Evolutionary conservation across 1,140 invertebrate genomes (phyloP), one percentile per base, ranked within the genome.

Genomic region (Luehdorfia chinensis): DNA sequence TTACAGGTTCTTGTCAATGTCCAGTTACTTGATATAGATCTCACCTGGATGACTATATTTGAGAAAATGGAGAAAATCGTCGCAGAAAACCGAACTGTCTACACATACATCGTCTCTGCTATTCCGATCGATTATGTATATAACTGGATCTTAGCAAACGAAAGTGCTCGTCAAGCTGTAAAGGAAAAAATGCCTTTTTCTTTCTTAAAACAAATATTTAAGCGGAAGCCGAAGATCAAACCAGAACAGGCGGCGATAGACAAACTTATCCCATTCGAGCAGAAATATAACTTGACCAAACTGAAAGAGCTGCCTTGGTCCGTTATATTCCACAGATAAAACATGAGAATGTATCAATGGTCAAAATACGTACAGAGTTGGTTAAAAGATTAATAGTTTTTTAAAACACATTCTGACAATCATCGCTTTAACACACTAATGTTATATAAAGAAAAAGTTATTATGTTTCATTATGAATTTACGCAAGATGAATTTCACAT

Each of bases 261-360:
- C 0, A 49, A 41, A 2, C 47, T 84, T 1, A 31, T 44, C 7
- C 60, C 47, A 0, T 77, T 80, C 15, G 54, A 76, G 44, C 56
- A 58, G 37, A 73, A 62, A 44, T 84, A 74, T 48, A 46, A 56
- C 47, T 69, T 81, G 8, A 73, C 59, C 2, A 71, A 58, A 16
- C 45, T 84, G n/a, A 74, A 64, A n/a, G 66, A 69, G 13, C 25
- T 84, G n/a, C 80, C 80, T 1, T 84, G 80, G 80, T 80, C 80
- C 14, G 77, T 84, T 14, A 81, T 84, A 32, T 84, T 84, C 41
- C 61, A 81, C 14, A 68, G 73, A 63, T 79, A 72, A 55, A 32
- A 34, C 12, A 41, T 27, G 12, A 3, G n/a, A 33, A 33, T 0
- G 8, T 4, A 9, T 14, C 21, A n/a, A n/a, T n/a, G n/a, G n/a